A percentile compares a stretch with the other conserved stretches of the same genome.
Conservation (phyloP, 2,113 vertebrate genomes). For the Psittacara wagleri region DNA sequence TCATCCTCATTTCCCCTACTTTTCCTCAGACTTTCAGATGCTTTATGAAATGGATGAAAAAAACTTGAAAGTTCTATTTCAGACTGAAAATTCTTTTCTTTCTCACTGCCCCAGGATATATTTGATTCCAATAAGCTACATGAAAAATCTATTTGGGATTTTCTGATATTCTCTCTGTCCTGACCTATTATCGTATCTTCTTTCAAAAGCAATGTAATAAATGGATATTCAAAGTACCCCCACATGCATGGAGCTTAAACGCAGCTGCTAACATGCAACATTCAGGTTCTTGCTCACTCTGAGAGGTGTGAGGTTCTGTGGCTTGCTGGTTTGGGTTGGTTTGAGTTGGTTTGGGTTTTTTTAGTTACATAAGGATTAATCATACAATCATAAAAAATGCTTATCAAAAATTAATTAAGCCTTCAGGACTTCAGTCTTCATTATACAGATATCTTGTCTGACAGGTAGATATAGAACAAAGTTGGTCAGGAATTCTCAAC, state of each 20-base stretch:
- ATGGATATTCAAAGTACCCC: neutral
- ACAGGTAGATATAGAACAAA: neutral
- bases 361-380: neutral
- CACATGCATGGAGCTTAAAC: neutral
- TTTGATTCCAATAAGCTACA: slow-evolving; percentile 43
- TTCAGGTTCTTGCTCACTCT: neutral
- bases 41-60: slow-evolving; percentile 25
- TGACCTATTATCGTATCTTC: slow-evolving; percentile 5
- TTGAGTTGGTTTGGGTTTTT: neutral
- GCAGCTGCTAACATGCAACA: neutral
- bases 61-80: slow-evolving; percentile 13
- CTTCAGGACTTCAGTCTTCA: neutral
- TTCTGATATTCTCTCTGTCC: slow-evolving; percentile 48
- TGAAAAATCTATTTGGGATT: slow-evolving; percentile 46
- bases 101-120: slow-evolving; percentile 32
- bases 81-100: slow-evolving; percentile 10
- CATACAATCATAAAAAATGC: neutral
- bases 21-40: slow-evolving; percentile 30
- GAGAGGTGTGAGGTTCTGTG: neutral
- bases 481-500: neutral
- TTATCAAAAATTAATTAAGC: neutral
- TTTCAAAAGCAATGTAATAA: neutral
- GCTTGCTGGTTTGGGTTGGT: neutral
- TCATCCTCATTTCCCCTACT: neutral
- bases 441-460: neutral